Percentiles rank a stretch among this genome's conserved stretches.
Evolutionary conservation across 1,140 invertebrate genomes (phyloP).

Genomic region (Lysiphlebus fabarum): DNA sequence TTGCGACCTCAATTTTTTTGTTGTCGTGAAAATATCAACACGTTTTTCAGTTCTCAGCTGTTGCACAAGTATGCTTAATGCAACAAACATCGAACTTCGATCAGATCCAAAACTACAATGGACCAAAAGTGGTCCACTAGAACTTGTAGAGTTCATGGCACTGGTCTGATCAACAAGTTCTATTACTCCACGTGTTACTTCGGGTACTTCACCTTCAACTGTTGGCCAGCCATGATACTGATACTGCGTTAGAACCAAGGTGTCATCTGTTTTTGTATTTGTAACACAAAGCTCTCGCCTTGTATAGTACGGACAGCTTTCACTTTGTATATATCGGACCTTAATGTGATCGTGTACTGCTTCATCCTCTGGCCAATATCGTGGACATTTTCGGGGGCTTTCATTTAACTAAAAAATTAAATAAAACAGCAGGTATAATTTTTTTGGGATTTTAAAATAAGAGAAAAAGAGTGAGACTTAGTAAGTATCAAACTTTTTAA

Average conservation of each 20-base stretch:
- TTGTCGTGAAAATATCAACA: slow-evolving; percentile 81
- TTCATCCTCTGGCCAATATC: slow-evolving; percentile 91
- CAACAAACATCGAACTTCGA: slow-evolving; percentile 84
- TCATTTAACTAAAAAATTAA: slow-evolving; percentile 62
- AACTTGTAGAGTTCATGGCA: slow-evolving; percentile 55
- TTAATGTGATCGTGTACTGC: slow-evolving; percentile 76
- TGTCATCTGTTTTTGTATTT: slow-evolving; percentile 70
- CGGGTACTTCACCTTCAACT: slow-evolving; percentile 80
- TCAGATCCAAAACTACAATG: slow-evolving; percentile 85
- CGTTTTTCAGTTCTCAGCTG: slow-evolving; percentile 77
- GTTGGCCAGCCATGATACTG: slow-evolving; percentile 89
- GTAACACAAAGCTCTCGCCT: slow-evolving; percentile 77
- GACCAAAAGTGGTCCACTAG: slow-evolving; percentile 67
- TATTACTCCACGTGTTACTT: slow-evolving; percentile 78
- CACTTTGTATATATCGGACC: slow-evolving; percentile 81
- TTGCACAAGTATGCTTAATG: slow-evolving; percentile 78
- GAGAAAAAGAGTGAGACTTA: no score
- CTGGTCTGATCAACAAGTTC: slow-evolving; percentile 72
- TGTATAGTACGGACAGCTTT: slow-evolving; percentile 84
- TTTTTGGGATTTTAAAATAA: no score
- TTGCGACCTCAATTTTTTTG: slow-evolving; percentile 79
- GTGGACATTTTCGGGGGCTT: slow-evolving; percentile 73
- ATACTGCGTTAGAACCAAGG: slow-evolving; percentile 73
- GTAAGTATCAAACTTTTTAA: no score
- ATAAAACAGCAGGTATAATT: neutral